Evolutionary conservation across 2,888 invertebrate genomes (phyloP).

Genomic region (Tanypteryx hageni): DNA sequence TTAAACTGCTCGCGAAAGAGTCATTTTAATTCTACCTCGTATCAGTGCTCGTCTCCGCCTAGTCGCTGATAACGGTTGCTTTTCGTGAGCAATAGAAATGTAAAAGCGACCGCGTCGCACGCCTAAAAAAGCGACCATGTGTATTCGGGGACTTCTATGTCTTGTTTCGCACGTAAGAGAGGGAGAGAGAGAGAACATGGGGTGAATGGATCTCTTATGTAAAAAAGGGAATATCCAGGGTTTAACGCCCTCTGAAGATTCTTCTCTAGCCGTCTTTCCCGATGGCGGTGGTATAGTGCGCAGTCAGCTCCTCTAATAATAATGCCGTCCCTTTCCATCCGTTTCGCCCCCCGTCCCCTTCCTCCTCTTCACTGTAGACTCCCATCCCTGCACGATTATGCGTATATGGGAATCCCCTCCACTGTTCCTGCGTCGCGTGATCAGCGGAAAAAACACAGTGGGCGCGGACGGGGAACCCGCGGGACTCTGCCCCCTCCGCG

Average conservation of each 20-base stretch:
- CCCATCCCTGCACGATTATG: no score
- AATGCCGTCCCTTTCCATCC: background rate
- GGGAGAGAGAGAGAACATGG: background rate
- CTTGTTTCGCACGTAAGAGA: no score
- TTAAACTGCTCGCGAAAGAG: no score
- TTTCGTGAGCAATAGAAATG: no score
- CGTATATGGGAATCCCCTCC: background rate
- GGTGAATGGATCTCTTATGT: slow-evolving; percentile 30
- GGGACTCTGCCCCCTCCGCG: background rate
- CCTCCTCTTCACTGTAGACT: no score
- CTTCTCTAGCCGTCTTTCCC: background rate
- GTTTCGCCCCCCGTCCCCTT: no score
- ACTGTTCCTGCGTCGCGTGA: background rate
- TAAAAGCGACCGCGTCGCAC: no score
- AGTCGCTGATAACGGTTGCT: no score
- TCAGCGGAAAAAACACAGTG: background rate
- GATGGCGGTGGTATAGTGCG: background rate
- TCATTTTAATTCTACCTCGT: no score
- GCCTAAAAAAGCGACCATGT: no score
- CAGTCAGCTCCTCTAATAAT: slow-evolving; percentile 5
- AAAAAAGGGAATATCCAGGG: slow-evolving; percentile 15
- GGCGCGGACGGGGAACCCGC: slow-evolving; percentile 2
- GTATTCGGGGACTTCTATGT: no score
- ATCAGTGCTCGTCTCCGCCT: no score
- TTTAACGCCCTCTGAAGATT: slow-evolving; percentile 14